phyloP scores from a whole-genome alignment of 1,140 invertebrate species.

The Ganaspis sp. region DNA sequence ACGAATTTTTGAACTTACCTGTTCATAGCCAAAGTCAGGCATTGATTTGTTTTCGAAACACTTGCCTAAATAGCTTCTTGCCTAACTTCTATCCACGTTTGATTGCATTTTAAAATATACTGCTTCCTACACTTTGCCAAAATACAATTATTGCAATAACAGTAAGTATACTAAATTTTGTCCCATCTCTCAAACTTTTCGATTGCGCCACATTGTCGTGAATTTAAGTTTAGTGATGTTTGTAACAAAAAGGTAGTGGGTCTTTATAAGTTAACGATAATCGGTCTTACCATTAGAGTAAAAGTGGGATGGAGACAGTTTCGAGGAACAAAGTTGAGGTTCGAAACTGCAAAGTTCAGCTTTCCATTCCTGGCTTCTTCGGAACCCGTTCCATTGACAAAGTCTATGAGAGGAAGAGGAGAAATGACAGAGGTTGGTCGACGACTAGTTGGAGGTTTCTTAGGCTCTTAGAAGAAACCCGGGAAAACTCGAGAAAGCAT shows the following conservation, averaged over 20 bases:
- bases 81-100: too few species aligned
- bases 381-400: constrained; percentile 33
- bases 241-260: constrained; percentile 12
- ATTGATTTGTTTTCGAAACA: too few species aligned
- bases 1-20: too few species aligned
- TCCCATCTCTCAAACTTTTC: background rate
- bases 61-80: too few species aligned
- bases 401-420: constrained; percentile 47
- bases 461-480: constrained; percentile 43
- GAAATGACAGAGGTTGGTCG: constrained; percentile 7
- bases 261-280: constrained; percentile 44
- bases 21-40: too few species aligned
- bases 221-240: background rate
- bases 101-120: too few species aligned
- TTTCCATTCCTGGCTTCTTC: constrained; percentile 38
- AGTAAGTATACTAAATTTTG: background rate
- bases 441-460: constrained; percentile 32
- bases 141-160: background rate
- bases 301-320: constrained; percentile 45
- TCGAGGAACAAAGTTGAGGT: constrained; percentile 45
- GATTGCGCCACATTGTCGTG: background rate
- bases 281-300: constrained; percentile 57
- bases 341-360: constrained; percentile 53
- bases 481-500: constrained; percentile 56
- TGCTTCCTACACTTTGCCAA: background rate